phyloP scores from a whole-genome alignment of 64 coral and sea anemone genomes.

The Pocillopora verrucosa region DNA sequence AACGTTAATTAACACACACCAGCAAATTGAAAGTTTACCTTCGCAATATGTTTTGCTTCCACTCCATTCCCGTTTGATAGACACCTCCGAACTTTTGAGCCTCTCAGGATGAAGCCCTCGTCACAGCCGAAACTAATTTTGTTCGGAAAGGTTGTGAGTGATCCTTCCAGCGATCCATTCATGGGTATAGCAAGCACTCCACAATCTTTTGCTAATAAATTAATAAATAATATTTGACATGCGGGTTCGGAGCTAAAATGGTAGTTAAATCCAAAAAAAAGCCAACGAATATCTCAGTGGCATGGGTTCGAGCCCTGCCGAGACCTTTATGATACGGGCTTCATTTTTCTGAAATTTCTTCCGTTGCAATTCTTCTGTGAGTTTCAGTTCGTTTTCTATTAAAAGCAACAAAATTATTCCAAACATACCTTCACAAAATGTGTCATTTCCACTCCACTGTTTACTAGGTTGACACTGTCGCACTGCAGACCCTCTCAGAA shows the following conservation, averaged over 20 bases:
- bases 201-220: background rate
- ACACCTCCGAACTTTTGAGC: slow-evolving; percentile 34
- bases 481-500: slow-evolving; percentile 32
- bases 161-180: background rate
- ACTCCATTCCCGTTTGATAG: slow-evolving; percentile 34
- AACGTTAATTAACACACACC: no score
- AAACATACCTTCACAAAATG: slow-evolving; percentile 39
- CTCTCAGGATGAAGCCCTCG: slow-evolving; percentile 13
- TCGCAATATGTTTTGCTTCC: slow-evolving; percentile 37
- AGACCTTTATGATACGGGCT: no score
- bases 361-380: no score
- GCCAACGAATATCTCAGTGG: no score
- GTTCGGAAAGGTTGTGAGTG: background rate
- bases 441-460: slow-evolving; percentile 40
- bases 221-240: background rate
- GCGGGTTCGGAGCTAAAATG: no score
- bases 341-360: no score
- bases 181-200: background rate
- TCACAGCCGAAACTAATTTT: slow-evolving; percentile 11
- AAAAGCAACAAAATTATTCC: no score
- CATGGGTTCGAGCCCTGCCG: no score
- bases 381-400: no score
- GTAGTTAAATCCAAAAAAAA: no score
- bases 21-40: background rate
- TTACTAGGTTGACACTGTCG: slow-evolving; percentile 26